These are phyloP conservation scores for Carassius auratus DNA, from an alignment of 2,113 vertebrate genomes.

Conservation along the genomic window DNA sequence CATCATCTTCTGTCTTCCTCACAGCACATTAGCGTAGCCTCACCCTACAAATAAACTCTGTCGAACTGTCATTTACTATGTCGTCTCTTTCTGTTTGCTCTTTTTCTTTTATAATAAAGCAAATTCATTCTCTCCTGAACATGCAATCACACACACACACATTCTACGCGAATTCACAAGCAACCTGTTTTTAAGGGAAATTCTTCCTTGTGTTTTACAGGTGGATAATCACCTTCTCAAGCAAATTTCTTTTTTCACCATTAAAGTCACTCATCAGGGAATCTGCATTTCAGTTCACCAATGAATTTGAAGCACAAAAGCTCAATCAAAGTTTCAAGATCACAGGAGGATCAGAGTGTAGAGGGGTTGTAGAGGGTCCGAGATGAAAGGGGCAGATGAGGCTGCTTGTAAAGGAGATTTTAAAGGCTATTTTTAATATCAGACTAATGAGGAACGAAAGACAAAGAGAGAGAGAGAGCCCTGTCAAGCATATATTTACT, in stretches of 20 bases:
- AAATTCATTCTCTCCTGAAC: not conserved
- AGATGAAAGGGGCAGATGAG: slow-evolving; percentile 88
- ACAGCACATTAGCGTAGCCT: no score
- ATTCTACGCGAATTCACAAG: not conserved
- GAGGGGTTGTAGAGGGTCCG: slow-evolving; percentile 73
- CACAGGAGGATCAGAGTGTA: slow-evolving; percentile 81
- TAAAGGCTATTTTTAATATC: slow-evolving; percentile 84
- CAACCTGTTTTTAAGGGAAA: not conserved
- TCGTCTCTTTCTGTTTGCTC: no score
- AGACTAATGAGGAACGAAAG: slow-evolving; percentile 81
- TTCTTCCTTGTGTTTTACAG: slow-evolving; percentile 21
- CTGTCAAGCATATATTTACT: slow-evolving; percentile 63
- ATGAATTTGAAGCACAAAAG: slow-evolving; percentile 81
- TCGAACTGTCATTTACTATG: no score
- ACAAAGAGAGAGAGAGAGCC: slow-evolving; percentile 20
- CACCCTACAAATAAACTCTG: no score
- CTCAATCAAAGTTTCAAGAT: slow-evolving; percentile 80
- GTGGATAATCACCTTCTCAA: slow-evolving; percentile 45
- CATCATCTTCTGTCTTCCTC: no score
- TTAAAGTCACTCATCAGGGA: slow-evolving; percentile 68
- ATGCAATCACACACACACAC: not conserved
- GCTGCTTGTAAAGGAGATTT: slow-evolving; percentile 82
- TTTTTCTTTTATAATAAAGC: not conserved
- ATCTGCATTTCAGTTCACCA: slow-evolving; percentile 82
- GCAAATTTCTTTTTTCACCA: slow-evolving; percentile 45